Base-by-base conservation (phyloP, 2,113 vertebrate genomes). In the Acanthochromis polyacanthus region DNA sequence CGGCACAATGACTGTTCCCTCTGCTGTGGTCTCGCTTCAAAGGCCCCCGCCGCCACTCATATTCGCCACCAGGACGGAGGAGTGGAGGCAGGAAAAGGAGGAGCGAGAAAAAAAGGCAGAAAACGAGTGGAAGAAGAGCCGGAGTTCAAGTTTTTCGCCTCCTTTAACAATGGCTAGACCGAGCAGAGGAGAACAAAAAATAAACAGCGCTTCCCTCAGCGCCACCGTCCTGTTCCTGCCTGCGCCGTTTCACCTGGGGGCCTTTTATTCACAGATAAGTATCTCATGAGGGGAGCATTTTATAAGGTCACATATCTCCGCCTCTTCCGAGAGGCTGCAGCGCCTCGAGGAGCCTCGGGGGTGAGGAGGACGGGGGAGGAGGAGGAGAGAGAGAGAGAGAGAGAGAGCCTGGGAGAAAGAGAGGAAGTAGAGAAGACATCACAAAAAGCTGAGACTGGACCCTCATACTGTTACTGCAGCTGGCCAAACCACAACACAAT, bases 21-120 rank as follows among this genome's bases (percentile, higher is more conserved):
- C 93, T 90, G 93, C 95, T 95, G 95, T 91, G 94, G 96, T 95
- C 94, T 88, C 51, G 91, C 97, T 97, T 98, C 96, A 97, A 97
- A 98, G 95, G 86, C 87, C 91, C 89, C 92, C 80, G 78, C 91
- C 86, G 88, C 89, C 71, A 90, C 95, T 93, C 93, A 90, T 91
- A 93, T 91, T 93, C 93, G 86, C 89, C 92, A 88, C 86, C 69
- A 62, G 80, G 82, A 83, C 36, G 43, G 76, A 68, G 64, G 58
- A 79, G 66, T 50, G 70, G 62, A 60, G 25, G 85, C 57, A 66
- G 86, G 84, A 81, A 80, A 19, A 43, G 61, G 66, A 75, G 50
- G 70, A 71, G 77, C 14, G 1, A 22, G 14, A 38, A 53, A 40
- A 52, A 59, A 23, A 62, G 78, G 66, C 58, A 61, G 70, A 88